Percentiles rank a stretch among this genome's conserved stretches.
Evolutionary conservation across 2,888 invertebrate genomes (phyloP).

Genomic region (Pseudanteris insignis): DNA sequence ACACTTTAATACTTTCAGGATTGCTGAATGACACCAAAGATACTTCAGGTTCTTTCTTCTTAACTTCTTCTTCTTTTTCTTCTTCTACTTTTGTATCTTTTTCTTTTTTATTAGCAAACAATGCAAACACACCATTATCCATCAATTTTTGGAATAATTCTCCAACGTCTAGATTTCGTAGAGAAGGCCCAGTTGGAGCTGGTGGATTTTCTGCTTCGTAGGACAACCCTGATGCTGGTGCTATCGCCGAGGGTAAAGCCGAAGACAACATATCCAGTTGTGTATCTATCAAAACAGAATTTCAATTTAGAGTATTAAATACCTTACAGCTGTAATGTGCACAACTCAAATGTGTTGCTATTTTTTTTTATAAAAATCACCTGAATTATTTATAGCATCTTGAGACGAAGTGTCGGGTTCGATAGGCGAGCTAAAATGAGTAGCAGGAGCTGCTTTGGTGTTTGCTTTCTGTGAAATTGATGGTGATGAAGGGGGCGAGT

Average conservation of each 20-base stretch:
- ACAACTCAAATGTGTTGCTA: not conserved
- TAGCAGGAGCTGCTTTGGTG: conserved; percentile 29
- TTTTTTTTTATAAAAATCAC: too few species aligned
- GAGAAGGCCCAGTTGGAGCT: conserved; percentile 58
- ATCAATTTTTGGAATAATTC: conserved; percentile 87
- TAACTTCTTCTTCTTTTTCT: conserved; percentile 51
- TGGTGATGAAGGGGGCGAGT: conserved; percentile 50
- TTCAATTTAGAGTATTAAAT: too few species aligned
- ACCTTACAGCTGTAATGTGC: too few species aligned
- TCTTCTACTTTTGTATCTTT: conserved; percentile 53
- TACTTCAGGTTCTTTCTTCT: conserved; percentile 63
- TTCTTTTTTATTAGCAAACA: conserved; percentile 56
- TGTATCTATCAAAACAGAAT: conserved; percentile 49
- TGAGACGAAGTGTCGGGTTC: conserved; percentile 26
- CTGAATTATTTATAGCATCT: conserved; percentile 12
- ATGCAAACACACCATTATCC: conserved; percentile 81
- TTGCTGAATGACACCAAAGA: conserved; percentile 73
- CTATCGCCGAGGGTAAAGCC: conserved; percentile 72
- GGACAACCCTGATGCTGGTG: conserved; percentile 68
- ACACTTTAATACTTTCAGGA: conserved; percentile 80
- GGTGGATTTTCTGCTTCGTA: conserved; percentile 60
- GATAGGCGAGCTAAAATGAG: conserved; percentile 36
- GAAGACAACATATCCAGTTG: conserved; percentile 74
- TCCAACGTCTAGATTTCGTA: conserved; percentile 74
- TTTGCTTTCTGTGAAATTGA: conserved; percentile 37